These are phyloP conservation scores for Accipiter virgatus DNA, from an alignment of 2,113 vertebrate species.

Conservation along the genomic window DNA sequence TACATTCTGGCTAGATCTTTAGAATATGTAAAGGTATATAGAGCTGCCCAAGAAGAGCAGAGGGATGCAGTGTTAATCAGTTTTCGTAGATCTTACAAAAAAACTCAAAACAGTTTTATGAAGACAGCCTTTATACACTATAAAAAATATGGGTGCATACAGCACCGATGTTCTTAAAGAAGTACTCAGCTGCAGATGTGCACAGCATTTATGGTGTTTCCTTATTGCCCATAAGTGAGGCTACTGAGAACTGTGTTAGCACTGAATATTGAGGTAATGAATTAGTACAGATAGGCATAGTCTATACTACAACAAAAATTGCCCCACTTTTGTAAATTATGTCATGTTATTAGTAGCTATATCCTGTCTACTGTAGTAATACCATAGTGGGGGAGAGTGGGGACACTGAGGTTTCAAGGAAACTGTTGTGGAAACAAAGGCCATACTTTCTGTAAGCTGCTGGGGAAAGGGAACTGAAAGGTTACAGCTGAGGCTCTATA, in stretches of 20 bases:
- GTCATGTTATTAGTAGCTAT: background rate
- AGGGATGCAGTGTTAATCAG: background rate
- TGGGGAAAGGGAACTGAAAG: background rate
- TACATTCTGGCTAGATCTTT: background rate
- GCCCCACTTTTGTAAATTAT: background rate
- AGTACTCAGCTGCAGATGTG: background rate
- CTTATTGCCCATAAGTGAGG: background rate
- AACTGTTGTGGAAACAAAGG: background rate
- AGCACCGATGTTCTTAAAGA: background rate
- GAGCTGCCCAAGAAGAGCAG: background rate
- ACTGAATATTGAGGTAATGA: background rate
- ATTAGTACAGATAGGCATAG: background rate
- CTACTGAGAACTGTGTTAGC: background rate
- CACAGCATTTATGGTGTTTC: background rate
- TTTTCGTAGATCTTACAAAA: background rate
- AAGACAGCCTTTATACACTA: background rate
- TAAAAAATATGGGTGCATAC: background rate
- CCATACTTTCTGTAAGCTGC: background rate
- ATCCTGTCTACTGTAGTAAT: background rate
- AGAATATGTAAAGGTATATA: background rate
- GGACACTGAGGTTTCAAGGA: background rate
- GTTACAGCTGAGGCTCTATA: background rate
- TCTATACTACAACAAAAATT: background rate
- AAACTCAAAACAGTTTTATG: background rate
- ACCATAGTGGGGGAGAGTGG: accelerated